Evolutionary conservation across 1,140 invertebrate species (phyloP), one percentile per base, ranked within the genome.

Genomic region (Caerostris darwini): DNA sequence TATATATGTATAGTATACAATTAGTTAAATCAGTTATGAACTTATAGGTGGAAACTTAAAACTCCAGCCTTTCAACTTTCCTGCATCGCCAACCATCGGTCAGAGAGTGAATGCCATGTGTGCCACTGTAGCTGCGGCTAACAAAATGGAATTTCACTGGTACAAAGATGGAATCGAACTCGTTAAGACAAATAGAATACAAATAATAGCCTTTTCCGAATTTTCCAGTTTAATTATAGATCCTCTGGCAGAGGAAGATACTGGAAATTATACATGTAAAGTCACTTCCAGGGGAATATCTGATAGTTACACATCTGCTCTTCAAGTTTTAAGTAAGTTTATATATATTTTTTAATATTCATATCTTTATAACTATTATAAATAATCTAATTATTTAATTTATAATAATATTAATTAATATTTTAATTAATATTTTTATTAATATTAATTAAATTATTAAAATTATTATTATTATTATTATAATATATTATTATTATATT

Each of bases 81-180:
- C 92, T 50, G n/a, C 50, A 17, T 59, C 81, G 3, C n/a, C 91
- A 57, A 85, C 58, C 3, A 7, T 94, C 14, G 94, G 94, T 7
- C 93, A 94, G 12, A 86, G 81, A 57, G 86, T 95, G 4, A 94
- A n/a, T 6, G 58, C 93, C 6, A 71, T 95, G 19, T 95, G 95
- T 87, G 71, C 94, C 4, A 77, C 94, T 5, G 53, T 87, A 12
- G 54, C 56, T 61, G 92, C 67, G 0, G 89, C 58, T 1, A 12
- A 87, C 14, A 90, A 90, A 92, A 64, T 94, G 59, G 64, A 81
- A n/a, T 95, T 95, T 77, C 50, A 83, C 0, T 95, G 95, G 95
- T 85, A 34, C 2, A 95, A 94, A 77, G 69, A 95, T 57, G 95
- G 95, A 3, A 12, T 17, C 0, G 94, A 92, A 17, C 7, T 91